These are phyloP conservation scores for Troides aeacus DNA, from an alignment of 2,888 invertebrate genomes.

Conservation along the genomic window DNA sequence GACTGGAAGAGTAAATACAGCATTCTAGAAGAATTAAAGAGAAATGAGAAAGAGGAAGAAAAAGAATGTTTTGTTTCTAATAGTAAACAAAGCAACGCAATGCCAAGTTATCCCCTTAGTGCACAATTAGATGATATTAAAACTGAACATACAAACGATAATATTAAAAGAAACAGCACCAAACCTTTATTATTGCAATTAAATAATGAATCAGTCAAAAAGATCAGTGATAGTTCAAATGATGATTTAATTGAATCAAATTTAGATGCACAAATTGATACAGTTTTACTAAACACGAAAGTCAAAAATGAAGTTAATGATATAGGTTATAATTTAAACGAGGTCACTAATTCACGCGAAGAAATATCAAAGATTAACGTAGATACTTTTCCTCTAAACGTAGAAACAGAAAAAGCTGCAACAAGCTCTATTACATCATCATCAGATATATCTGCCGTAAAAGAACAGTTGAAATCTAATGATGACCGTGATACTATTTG, in stretches of 20 bases:
- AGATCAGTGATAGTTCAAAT: neutral
- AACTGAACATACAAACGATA: constrained; percentile 6
- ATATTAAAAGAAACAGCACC: neutral
- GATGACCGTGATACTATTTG: neutral
- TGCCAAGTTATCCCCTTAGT: neutral
- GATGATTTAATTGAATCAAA: neutral
- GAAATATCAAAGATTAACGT: neutral
- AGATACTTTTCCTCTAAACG: neutral
- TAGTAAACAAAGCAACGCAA: neutral
- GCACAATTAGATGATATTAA: neutral
- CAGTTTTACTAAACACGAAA: neutral
- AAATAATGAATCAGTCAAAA: neutral
- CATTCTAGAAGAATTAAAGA: constrained; percentile 62
- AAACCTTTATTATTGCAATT: neutral
- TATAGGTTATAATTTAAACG: neutral
- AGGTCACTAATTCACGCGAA: neutral
- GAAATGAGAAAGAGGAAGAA: constrained; percentile 47
- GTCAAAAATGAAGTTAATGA: neutral
- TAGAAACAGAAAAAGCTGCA: neutral
- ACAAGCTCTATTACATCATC: neutral
- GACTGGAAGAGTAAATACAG: constrained; percentile 74
- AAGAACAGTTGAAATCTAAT: neutral
- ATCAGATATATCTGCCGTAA: neutral
- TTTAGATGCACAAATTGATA: neutral
- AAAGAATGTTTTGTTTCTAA: neutral